These are phyloP conservation scores for Drosophila quadrilineata DNA, from an alignment of 1,140 invertebrate species.

Conservation along the genomic window DNA sequence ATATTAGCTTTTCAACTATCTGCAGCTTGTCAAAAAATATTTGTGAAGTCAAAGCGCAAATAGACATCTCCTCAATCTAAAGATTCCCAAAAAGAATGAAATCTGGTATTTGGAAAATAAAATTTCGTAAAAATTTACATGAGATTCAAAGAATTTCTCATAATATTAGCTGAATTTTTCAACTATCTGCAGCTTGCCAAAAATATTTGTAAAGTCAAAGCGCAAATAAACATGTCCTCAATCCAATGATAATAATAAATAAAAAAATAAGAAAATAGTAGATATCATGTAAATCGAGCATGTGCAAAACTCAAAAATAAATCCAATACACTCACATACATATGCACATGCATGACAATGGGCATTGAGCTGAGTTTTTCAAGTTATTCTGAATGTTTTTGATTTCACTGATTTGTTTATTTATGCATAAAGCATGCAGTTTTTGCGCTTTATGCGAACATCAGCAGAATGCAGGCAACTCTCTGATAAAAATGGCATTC, in stretches of 20 bases:
- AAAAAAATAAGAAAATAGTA: too few relatives aligned
- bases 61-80: too few relatives aligned
- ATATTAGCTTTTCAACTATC: too few relatives aligned
- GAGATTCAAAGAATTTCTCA: too few relatives aligned
- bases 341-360: constrained; percentile 34
- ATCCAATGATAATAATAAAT: constrained; percentile 3
- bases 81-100: too few relatives aligned
- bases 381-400: constrained; percentile 77
- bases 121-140: too few relatives aligned
- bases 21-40: too few relatives aligned
- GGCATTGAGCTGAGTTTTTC: constrained; percentile 69
- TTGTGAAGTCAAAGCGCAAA: too few relatives aligned
- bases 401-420: constrained; percentile 80
- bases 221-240: constrained; percentile 24
- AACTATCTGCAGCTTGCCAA: background rate
- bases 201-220: constrained; percentile 1
- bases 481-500: background rate
- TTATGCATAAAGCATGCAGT: constrained; percentile 78
- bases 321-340: constrained; percentile 12
- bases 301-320: constrained; percentile 31
- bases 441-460: constrained; percentile 64
- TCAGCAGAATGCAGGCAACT: constrained; percentile 50
- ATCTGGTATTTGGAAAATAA: too few relatives aligned
- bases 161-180: too few relatives aligned
- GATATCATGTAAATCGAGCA: constrained; percentile 11